Evolutionary conservation across 2,888 invertebrate genomes (phyloP), one percentile per base, ranked within the genome.

Genomic region (Diabrotica balteata): DNA sequence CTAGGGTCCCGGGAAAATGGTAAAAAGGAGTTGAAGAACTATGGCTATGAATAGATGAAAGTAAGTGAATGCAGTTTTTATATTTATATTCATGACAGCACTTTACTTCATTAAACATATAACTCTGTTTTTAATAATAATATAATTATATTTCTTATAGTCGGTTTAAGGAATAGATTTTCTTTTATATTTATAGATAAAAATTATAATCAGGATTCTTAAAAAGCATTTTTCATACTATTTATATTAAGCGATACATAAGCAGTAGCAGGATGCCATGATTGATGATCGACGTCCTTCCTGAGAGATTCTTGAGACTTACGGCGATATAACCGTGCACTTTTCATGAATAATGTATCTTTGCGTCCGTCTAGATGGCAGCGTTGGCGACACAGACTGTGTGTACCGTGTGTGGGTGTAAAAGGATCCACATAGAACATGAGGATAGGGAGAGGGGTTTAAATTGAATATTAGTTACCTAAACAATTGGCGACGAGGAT

Each of bases 271-370:
- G 47, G 47, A 47, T 43, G 54, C 42, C 54, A 74, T 77, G 76
- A 77, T 76, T 75, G 76, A 75, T 76, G 75, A 73, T 68, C 67
- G 49, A 55, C 59, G 67, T 72, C 67, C 72, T 76, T 73, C 73
- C 73, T 73, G 73, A 67, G 59, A 63, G 68, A 75, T 79, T 77
- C 78, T 81, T 81, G 80, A 77, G 80, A 80, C 81, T 46, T 63
- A 43, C 17, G 46, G 49, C 50, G 58, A 81, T 81, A 81, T 80
- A 80, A 80, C 80, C 80, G 81, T 79, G 80, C 79, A 79, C 77
- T 81, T 81, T 83, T 83, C 83, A 84, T 84, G 84, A 84, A 84
- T 84, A 83, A 84, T 84, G 84, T 83, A 84, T 77, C 80, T 79
- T 81, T 77, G 78, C 76, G 77, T 71, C 68, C 58, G 63, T 51